Evolutionary conservation across 2,797 vertebrate species (phyloP).

Genomic region (Rhinoraja longicauda): DNA sequence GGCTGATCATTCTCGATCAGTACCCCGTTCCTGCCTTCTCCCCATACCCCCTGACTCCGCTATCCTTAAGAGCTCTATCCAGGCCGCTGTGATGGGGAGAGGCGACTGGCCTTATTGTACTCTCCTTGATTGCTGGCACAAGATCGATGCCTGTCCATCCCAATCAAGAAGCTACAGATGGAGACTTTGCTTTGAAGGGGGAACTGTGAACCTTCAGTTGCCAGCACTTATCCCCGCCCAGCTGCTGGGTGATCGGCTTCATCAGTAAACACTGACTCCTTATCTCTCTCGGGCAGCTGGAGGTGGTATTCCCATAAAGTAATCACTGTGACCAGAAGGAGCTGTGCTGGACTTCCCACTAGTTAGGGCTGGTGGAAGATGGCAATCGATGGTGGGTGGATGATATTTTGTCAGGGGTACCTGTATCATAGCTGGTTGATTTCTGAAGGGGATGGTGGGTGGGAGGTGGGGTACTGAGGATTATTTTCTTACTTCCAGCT

Average conservation of each 20-base stretch:
- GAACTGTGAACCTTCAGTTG: background rate
- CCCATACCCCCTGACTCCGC: too few species aligned
- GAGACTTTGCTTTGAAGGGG: background rate
- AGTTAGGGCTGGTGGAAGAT: background rate
- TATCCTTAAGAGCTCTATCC: too few species aligned
- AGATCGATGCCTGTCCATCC: background rate
- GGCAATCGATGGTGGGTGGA: background rate
- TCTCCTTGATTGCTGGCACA: background rate
- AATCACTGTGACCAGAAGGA: background rate
- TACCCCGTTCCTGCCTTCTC: too few species aligned
- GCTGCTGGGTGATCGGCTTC: background rate
- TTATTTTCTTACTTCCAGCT: too few species aligned
- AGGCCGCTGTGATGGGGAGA: too few species aligned
- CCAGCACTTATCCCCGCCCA: background rate
- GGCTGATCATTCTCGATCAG: too few species aligned
- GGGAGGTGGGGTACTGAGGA: too few species aligned
- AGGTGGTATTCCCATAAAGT: background rate
- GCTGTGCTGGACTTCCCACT: background rate
- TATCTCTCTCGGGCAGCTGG: constrained; percentile 4
- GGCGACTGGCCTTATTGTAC: background rate
- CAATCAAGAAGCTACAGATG: background rate
- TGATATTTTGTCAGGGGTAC: background rate
- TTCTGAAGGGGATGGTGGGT: too few species aligned
- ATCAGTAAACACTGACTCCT: constrained; percentile 25
- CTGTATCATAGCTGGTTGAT: background rate